phyloP scores from a whole-genome alignment of 2,113 vertebrate genomes.

The Leucoraja erinaceus region DNA sequence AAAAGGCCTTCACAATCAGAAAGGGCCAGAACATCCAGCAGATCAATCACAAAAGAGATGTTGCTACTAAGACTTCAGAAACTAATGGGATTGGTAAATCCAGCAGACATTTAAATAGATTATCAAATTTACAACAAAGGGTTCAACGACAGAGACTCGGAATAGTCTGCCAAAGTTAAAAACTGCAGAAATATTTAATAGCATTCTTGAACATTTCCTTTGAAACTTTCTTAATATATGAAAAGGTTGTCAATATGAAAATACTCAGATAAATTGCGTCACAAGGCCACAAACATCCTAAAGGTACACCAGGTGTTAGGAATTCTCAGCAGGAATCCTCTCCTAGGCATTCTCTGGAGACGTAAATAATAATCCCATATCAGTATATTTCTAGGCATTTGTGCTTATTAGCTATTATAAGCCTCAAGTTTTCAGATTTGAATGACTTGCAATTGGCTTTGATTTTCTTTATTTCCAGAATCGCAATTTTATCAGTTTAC shows the following conservation, averaged over 20 bases:
- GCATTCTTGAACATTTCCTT: neutral
- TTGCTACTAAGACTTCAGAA: neutral
- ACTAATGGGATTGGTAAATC: neutral
- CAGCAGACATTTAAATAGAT: neutral
- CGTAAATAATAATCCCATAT: too few relatives aligned
- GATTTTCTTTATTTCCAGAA: neutral
- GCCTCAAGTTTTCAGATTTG: neutral
- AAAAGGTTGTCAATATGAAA: neutral
- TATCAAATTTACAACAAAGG: neutral
- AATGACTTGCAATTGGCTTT: neutral
- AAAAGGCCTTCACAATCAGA: neutral
- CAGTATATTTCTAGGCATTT: too few relatives aligned
- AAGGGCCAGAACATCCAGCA: neutral
- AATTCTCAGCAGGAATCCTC: too few relatives aligned
- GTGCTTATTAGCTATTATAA: too few relatives aligned
- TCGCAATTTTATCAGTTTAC: neutral
- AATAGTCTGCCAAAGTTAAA: neutral
- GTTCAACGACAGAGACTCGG: neutral
- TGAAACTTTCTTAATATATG: neutral
- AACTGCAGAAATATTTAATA: neutral
- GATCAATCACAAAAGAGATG: neutral
- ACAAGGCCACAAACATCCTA: neutral
- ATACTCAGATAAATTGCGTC: neutral
- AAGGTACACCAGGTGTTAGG: neutral
- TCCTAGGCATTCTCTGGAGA: too few relatives aligned